These are phyloP conservation scores for Epicampocera succincta DNA, from an alignment of 2,888 invertebrate genomes.

Conservation along the genomic window DNA sequence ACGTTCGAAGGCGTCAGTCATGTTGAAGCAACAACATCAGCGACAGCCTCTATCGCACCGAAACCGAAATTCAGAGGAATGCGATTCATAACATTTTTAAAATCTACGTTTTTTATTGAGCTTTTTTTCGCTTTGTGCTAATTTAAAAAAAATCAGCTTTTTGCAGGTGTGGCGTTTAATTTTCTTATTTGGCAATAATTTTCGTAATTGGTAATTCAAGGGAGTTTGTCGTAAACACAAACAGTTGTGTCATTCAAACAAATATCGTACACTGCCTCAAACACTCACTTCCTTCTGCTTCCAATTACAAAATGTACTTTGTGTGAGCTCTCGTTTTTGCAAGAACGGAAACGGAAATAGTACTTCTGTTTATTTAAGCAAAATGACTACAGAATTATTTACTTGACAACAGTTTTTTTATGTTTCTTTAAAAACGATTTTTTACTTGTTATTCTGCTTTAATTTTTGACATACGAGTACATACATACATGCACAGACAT, in stretches of 20 bases:
- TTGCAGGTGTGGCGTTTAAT: constrained; percentile 43
- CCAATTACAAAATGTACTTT: neutral
- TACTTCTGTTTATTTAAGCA: constrained; percentile 42
- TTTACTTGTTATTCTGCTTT: constrained; percentile 17
- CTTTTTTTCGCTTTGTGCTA: neutral
- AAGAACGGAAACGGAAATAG: constrained; percentile 52
- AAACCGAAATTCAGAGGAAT: constrained; percentile 19
- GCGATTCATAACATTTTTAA: constrained; percentile 26
- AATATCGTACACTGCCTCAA: neutral
- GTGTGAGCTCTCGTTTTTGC: constrained; percentile 14
- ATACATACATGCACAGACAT: neutral
- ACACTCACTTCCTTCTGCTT: constrained; percentile 10
- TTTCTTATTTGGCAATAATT: constrained; percentile 51
- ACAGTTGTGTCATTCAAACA: neutral
- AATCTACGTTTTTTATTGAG: constrained; percentile 18
- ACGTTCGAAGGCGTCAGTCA: constrained; percentile 17
- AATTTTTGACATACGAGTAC: neutral
- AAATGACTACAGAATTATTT: constrained; percentile 36
- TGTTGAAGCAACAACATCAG: neutral
- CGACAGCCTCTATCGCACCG: neutral
- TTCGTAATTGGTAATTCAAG: constrained; percentile 59
- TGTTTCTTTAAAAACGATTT: neutral
- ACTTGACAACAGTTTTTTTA: constrained; percentile 22
- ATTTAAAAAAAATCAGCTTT: constrained; percentile 9
- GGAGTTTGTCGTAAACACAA: neutral